Base-by-base conservation (phyloP, 2,888 invertebrate species). In the Acheta domesticus region DNA sequence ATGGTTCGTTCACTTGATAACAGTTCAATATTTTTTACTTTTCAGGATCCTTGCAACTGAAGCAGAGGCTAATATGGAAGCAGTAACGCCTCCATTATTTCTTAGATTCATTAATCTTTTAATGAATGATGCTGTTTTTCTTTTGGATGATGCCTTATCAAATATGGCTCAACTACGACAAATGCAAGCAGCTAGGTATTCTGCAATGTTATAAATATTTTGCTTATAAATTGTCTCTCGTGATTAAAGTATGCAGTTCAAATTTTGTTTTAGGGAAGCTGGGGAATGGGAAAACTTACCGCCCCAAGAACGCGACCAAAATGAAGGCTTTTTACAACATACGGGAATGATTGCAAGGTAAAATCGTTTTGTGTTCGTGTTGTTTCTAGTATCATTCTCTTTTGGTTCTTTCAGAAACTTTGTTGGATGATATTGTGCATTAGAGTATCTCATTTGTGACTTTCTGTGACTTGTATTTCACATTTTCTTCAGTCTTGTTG, bases 121-220 rank as follows among this genome's bases (percentile, higher is more conserved):
- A 20, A 97, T 99, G 86, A 99, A 99, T 86, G 99, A 99, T 88
- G 97, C 98, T 79, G 97, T 98, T 62, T 99, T 95, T 86, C 89
- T 99, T 19, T 87, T 99, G 82, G 97, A 98, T 86, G 98, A 98
- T 86, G 96, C 97, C 0, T 89, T 96, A 19, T 90, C 93, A 5
- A 95, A 96, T 85, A 95, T 98, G 93, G 93, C 94, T 78, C 94
- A 96, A 86, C 91, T 98, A 80, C 91, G 93, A 80, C 94, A 94
- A 82, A 89, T 96, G 88, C 93, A 96, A 86, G 89, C 92, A 82
- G 91, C 93, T 12, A 92, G 92, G 92, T 93, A 87, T 84, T 36
- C 36, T 36, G 36, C 8, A 8, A 62, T 19, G n/a, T 16, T 62
- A n/a, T 62, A n/a, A 62, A 62, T 62, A 16, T 8, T 62, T 62